Evolutionary conservation across 2,888 invertebrate genomes (phyloP).

Genomic region (Phalangium opilio): DNA sequence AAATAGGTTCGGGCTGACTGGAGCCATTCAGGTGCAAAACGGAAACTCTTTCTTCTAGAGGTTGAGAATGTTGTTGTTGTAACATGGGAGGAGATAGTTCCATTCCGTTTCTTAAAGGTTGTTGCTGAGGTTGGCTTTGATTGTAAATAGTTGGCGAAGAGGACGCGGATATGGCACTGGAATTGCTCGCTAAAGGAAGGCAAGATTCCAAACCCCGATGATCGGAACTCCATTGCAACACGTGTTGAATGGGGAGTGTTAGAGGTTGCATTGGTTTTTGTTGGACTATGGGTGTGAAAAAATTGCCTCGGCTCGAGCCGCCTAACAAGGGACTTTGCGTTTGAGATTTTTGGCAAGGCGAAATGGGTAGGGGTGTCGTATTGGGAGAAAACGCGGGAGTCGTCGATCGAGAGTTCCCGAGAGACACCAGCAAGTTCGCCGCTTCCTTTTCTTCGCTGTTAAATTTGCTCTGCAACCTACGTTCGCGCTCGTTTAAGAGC

Average conservation of each 20-base stretch:
- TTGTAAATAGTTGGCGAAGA: no score
- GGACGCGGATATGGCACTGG: no score
- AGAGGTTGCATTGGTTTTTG: conserved; percentile 27
- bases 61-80: neutral
- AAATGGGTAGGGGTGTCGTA: conserved; percentile 23
- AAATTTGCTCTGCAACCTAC: conserved; percentile 48
- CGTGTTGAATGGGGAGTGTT: conserved; percentile 25
- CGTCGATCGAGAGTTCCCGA: conserved; percentile 82
- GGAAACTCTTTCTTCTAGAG: conserved; percentile 13
- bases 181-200: no score
- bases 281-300: conserved; percentile 78
- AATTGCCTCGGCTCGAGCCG: conserved; percentile 55
- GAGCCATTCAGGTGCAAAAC: conserved; percentile 14
- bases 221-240: no score
- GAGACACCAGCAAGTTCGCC: conserved; percentile 86
- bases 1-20: conserved; percentile 11
- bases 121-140: no score
- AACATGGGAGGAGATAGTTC: no score
- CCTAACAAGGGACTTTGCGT: conserved; percentile 44
- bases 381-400: conserved; percentile 58
- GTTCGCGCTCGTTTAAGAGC: conserved; percentile 16
- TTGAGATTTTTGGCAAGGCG: conserved; percentile 22
- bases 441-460: conserved; percentile 75
- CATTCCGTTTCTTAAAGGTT: no score
- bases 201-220: no score